Conservation (phyloP, 2,888 invertebrate species). For the Molorchus minor region DNA sequence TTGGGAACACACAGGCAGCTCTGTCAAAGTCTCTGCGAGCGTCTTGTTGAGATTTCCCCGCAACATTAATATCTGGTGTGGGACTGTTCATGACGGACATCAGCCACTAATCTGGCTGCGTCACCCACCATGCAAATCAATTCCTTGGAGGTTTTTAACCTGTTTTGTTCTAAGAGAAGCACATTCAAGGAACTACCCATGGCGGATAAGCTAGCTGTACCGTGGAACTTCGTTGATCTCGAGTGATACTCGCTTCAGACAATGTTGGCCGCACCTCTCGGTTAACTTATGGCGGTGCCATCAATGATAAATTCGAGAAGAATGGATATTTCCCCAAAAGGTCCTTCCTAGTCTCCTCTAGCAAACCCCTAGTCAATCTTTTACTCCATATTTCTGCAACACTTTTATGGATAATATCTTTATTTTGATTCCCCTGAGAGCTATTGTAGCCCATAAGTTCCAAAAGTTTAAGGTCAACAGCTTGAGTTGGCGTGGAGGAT, state of each 20-base stretch:
- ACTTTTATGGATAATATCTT: slow-evolving; percentile 4
- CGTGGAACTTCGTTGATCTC: neutral
- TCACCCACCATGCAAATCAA: slow-evolving; percentile 1
- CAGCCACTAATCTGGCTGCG: neutral
- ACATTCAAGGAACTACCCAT: neutral
- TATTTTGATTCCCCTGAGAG: neutral
- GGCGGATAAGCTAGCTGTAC: neutral
- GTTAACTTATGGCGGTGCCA: slow-evolving; percentile 1
- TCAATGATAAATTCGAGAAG: neutral
- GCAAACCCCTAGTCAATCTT: neutral
- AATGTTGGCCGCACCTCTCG: slow-evolving; percentile 4
- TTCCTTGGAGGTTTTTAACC: neutral
- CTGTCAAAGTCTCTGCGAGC: neutral
- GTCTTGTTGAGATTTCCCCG: neutral
- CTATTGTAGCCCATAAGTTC: slow-evolving; percentile 1
- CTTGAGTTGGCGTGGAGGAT: neutral
- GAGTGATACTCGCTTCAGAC: slow-evolving; percentile 3
- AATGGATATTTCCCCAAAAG: neutral
- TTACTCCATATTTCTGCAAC: neutral
- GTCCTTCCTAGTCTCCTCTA: neutral
- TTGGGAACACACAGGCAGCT: neutral
- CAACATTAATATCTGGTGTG: neutral
- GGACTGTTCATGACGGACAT: neutral
- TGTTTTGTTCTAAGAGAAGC: neutral
- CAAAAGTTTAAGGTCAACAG: neutral